These are phyloP conservation scores for Montipora foliosa DNA, from an alignment of 64 coral and sea anemone genomes.

Conservation along the genomic window DNA sequence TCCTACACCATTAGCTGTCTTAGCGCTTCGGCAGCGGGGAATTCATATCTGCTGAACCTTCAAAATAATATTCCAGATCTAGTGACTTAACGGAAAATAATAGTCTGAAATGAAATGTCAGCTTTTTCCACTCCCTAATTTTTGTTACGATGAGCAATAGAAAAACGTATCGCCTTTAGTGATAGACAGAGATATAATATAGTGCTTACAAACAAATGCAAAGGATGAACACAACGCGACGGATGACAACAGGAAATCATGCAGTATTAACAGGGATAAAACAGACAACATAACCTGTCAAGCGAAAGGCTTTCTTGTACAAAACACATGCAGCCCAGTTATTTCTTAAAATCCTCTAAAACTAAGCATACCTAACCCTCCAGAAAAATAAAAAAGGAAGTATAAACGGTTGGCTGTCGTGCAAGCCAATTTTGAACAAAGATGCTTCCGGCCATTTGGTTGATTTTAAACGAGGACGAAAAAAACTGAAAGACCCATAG, in stretches of 20 bases:
- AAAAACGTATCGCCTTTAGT: not conserved
- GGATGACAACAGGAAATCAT: not conserved
- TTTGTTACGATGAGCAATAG: not conserved
- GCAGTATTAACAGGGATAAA: not conserved
- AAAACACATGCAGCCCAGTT: not conserved
- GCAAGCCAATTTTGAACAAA: not conserved
- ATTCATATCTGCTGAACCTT: too few relatives aligned
- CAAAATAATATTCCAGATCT: not conserved
- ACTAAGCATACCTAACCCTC: not conserved
- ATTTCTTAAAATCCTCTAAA: not conserved
- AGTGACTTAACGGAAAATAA: not conserved
- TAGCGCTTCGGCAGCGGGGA: too few relatives aligned
- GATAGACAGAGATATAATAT: not conserved
- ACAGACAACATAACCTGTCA: too few relatives aligned
- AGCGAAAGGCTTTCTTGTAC: too few relatives aligned
- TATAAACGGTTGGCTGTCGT: not conserved
- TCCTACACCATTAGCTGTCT: too few relatives aligned
- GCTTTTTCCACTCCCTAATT: too few relatives aligned
- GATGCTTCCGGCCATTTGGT: not conserved
- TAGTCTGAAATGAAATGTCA: not conserved
- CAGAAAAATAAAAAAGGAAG: not conserved
- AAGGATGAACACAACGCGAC: not conserved
- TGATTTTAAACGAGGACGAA: not conserved
- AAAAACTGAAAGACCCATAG: not conserved
- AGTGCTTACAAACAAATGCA: not conserved